Percentiles rank a stretch among this genome's conserved stretches.
These are phyloP conservation scores for Taphrorychus bicolor DNA, from an alignment of 2,888 invertebrate species.

Conservation along the genomic window DNA sequence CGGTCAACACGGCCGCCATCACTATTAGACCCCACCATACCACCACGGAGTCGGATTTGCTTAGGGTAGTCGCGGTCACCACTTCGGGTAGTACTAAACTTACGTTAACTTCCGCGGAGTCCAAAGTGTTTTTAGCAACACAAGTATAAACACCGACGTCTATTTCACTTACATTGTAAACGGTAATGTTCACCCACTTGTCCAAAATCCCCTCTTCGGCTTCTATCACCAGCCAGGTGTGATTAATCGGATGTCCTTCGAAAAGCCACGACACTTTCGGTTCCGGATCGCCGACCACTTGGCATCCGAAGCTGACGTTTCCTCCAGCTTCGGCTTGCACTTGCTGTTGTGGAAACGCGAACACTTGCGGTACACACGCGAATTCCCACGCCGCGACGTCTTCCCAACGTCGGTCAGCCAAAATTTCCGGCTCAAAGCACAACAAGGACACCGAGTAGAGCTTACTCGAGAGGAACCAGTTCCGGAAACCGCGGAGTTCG, in stretches of 20 bases:
- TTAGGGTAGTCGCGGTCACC: slow-evolving; percentile 79
- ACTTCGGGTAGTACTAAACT: slow-evolving; percentile 72
- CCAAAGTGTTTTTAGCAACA: slow-evolving; percentile 73
- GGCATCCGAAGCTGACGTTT: slow-evolving; percentile 82
- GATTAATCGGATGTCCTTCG: slow-evolving; percentile 72
- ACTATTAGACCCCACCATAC: slow-evolving; percentile 75
- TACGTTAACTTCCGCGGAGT: slow-evolving; percentile 68
- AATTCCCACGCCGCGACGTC: slow-evolving; percentile 77
- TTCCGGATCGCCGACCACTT: slow-evolving; percentile 82
- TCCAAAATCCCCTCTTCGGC: slow-evolving; percentile 60
- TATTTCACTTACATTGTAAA: slow-evolving; percentile 80
- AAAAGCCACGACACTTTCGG: slow-evolving; percentile 84
- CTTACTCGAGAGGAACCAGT: slow-evolving; percentile 83
- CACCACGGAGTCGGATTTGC: slow-evolving; percentile 75
- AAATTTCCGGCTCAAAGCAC: slow-evolving; percentile 74
- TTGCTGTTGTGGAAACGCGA: slow-evolving; percentile 49
- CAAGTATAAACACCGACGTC: slow-evolving; percentile 89
- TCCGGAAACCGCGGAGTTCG: slow-evolving; percentile 80
- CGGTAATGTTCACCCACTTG: slow-evolving; percentile 81
- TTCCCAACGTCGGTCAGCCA: slow-evolving; percentile 79
- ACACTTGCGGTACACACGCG: slow-evolving; percentile 81
- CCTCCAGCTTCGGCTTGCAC: slow-evolving; percentile 72
- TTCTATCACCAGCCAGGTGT: slow-evolving; percentile 61
- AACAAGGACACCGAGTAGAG: slow-evolving; percentile 74
- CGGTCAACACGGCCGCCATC: slow-evolving; percentile 70